Base-by-base conservation (phyloP, 2,888 invertebrate species). In the Biston betularia region DNA sequence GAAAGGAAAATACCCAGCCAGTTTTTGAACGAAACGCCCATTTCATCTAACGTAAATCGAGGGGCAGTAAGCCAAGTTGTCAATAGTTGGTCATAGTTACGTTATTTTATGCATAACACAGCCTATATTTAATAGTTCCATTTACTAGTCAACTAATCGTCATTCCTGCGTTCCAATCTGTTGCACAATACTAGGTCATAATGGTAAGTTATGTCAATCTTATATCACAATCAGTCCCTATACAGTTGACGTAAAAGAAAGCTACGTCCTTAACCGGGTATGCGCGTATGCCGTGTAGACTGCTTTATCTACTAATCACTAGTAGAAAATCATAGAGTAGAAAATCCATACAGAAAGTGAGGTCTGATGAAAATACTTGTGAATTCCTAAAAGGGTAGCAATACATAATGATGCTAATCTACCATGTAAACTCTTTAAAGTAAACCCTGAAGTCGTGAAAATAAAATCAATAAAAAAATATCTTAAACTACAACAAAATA, bases 181-280 rank as follows among this genome's bases (percentile, higher is more conserved):
- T 86, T 85, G 77, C 81, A 77, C 82, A 87, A 87, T 75, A 80
- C 38, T 8, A 38, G 8, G 84, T 9, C 7, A 15, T 87, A 86
- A 87, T 45, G 24, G 24, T 34, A 24, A 48, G 58, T 58, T 58
- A 49, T 58, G 49, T 58, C 58, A 49, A 49, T 42, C 58, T 58
- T 48, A 58, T 83, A 83, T 85, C 85, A 88, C 72, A 71, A 76
- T 71, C 63, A 52, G 71, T 84, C 86, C 89, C 85, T 88, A 83
- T 81, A 79, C 81, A 78, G 73, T 80, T 87, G 87, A 87, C 80
- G 89, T 86, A 90, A 91, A 90, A 89, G 90, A 92, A 90, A 91
- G 89, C 82, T 79, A 74, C 82, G 88, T 89, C 91, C 92, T 90
- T 90, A 89, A 82, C 86, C 83, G 85, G 85, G 85, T 75, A 77